Conservation (phyloP, 2,797 vertebrate species). For the Xenopus petersii region DNA sequence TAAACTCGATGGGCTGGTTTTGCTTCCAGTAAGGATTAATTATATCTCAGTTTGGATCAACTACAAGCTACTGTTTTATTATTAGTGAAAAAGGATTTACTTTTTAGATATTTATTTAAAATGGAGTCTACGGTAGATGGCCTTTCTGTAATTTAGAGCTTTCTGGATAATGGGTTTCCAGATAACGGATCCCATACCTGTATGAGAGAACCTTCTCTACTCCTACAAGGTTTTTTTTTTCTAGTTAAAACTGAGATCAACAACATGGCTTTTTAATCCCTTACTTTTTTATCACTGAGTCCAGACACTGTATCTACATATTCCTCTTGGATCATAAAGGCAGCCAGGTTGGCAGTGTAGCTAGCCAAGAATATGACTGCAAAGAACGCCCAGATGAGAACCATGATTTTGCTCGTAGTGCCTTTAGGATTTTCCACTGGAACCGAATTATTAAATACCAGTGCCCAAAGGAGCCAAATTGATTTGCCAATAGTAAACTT, state of each 20-base stretch:
- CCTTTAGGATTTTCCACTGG: constrained; percentile 93
- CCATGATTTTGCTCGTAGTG: constrained; percentile 96
- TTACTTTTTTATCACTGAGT: constrained; percentile 91
- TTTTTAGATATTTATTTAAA: too few relatives aligned
- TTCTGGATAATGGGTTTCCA: too few relatives aligned
- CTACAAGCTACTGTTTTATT: too few relatives aligned
- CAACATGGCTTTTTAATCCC: constrained; percentile 29
- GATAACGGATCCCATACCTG: too few relatives aligned
- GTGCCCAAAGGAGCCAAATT: constrained; percentile 94
- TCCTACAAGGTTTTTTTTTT: background rate
- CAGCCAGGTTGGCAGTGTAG: constrained; percentile 93
- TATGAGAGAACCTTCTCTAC: background rate
- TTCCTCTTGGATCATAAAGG: constrained; percentile 97
- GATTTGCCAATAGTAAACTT: constrained; percentile 96
- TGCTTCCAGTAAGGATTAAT: too few relatives aligned
- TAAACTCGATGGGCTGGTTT: too few relatives aligned
- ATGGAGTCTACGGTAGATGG: too few relatives aligned
- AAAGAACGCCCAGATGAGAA: constrained; percentile 95
- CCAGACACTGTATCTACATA: constrained; percentile 94
- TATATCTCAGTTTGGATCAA: too few relatives aligned
- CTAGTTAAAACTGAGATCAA: background rate
- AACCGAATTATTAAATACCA: constrained; percentile 95
- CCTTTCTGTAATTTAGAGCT: too few relatives aligned
- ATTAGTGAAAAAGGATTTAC: too few relatives aligned
- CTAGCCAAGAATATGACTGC: constrained; percentile 96